A percentile compares a stretch with the other conserved stretches of the same genome.
These are phyloP conservation scores for Callocephalon fimbriatum DNA, from an alignment of 2,113 vertebrate species.

Conservation along the genomic window DNA sequence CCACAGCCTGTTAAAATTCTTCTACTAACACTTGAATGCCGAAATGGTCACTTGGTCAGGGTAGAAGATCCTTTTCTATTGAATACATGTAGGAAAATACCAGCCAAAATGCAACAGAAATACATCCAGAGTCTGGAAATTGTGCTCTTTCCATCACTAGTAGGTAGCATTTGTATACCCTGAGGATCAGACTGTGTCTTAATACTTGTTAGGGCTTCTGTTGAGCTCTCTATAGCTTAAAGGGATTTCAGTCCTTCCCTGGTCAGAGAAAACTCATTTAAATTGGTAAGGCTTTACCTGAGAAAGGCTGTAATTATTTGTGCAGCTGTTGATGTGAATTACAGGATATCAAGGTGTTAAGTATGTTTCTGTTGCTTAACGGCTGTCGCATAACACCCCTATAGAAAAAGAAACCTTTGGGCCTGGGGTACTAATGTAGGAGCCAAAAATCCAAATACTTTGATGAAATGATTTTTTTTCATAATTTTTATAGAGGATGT, in stretches of 20 bases:
- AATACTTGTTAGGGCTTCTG: neutral
- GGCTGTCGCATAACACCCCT: neutral
- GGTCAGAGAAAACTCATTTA: neutral
- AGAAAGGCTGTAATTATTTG: slow-evolving; percentile 7
- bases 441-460: neutral
- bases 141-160: neutral
- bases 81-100: neutral
- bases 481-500: neutral
- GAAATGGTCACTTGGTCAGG: neutral
- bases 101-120: neutral
- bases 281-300: neutral
- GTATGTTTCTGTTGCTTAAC: neutral
- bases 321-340: neutral
- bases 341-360: neutral
- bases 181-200: neutral
- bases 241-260: neutral
- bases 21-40: neutral
- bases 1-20: neutral
- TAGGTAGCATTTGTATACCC: neutral
- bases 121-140: neutral
- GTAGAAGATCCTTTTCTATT: neutral
- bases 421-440: neutral
- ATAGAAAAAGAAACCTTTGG: neutral
- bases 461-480: neutral
- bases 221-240: neutral